phyloP scores from a whole-genome alignment of 2,797 vertebrate genomes.

The Meriones psammophilus region DNA sequence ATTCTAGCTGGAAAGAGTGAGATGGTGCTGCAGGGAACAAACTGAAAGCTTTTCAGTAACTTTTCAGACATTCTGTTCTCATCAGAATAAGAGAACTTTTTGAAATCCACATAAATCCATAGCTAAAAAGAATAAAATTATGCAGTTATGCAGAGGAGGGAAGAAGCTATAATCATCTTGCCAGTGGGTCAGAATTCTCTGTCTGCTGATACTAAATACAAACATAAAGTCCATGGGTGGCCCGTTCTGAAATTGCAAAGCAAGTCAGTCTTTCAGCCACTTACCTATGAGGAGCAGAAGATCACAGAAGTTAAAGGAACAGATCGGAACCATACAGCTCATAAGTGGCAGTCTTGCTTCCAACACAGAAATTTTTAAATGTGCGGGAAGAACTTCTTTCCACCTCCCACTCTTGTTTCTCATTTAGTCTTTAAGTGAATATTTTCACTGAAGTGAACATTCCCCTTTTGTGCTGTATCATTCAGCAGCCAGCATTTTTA shows the following conservation, averaged over 20 bases:
- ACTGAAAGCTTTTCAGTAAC: not conserved
- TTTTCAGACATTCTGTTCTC: not conserved
- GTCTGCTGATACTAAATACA: not conserved
- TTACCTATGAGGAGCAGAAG: not conserved
- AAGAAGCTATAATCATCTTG: conserved; percentile 2
- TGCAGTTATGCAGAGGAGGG: not conserved
- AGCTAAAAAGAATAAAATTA: not conserved
- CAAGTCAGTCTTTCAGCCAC: not conserved
- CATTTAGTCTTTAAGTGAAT: not conserved
- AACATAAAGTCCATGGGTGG: not conserved
- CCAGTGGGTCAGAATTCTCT: not conserved
- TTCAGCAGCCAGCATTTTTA: not conserved
- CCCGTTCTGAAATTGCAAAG: rapidly evolving
- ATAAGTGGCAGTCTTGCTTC: not conserved
- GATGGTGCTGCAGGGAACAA: conserved; percentile 8
- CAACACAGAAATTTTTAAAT: not conserved
- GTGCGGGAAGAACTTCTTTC: not conserved
- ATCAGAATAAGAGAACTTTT: conserved; percentile 1
- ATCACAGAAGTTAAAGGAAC: not conserved
- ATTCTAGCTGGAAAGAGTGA: not conserved
- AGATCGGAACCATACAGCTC: not conserved
- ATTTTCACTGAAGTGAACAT: not conserved
- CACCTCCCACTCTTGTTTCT: not conserved
- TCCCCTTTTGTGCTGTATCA: not conserved
- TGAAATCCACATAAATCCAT: conserved; percentile 37